Evolutionary conservation across 2,797 vertebrate genomes (phyloP), one percentile per base, ranked within the genome.

Genomic region (Karalla daura): DNA sequence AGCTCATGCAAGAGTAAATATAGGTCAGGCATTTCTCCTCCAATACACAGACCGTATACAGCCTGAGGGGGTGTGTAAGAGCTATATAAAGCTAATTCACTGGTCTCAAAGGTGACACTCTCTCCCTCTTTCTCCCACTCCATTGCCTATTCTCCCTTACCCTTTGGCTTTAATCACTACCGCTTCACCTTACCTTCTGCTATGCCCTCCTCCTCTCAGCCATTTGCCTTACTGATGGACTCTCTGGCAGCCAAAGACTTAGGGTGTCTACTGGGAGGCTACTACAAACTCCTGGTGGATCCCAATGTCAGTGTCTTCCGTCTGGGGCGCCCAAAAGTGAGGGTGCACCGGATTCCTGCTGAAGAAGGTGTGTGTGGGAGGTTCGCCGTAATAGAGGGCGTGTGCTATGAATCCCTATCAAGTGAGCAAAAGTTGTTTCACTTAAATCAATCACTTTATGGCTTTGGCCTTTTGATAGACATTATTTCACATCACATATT

Each of bases 201-300:
- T 71, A 65, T 83, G 35, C 69, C 79, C 67, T 60, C 46, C 78
- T 80, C 76, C 35, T 83, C 80, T 40, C 90, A 98, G 97, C 94
- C 98, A 68, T 94, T 99, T 81, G 96, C 96, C 67, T 92, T 99
- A 89, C 88, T 99, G 85, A 94, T 99, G 93, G 97, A 99, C 81
- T 95, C 95, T 50, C 94, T 94, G 87, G 95, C 95, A 76, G 98
- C 98, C 35, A 99, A 99, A 94, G 97, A 99, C 83, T 94, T 99
- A 67, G 94, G 95, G 59, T 99, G 98, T 89, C 93, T 98, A 76
- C 93, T 99, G 58, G 89, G 80, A 70, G 98, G 98, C 59, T 99
- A 99, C 92, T 98, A 96, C 91, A 95, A 93, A 86, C 92, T 99
- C 71, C 91, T 96, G 32, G 95, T 98, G 37, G 95, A 98, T 82